Evolutionary conservation across 1,140 invertebrate species (phyloP).

Genomic region (Ooceraea biroi): DNA sequence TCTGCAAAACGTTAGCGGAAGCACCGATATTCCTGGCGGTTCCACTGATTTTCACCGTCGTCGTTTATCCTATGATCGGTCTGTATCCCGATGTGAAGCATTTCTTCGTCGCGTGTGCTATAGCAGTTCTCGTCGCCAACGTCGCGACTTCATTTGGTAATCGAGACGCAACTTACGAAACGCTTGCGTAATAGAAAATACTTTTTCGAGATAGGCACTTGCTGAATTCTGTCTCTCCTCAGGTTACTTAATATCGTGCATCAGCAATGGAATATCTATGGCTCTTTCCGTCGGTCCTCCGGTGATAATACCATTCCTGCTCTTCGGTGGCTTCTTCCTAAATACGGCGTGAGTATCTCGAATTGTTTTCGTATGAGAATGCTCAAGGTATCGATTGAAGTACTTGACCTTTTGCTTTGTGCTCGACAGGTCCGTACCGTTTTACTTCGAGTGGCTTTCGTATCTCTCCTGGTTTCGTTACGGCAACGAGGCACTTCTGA

Average conservation of each 20-base stretch:
- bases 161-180: conserved; percentile 61
- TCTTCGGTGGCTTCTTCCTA: conserved; percentile 98
- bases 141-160: conserved; percentile 96
- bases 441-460: conserved; percentile 96
- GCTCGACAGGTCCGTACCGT: conserved; percentile 91
- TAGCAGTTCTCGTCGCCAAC: conserved; percentile 95
- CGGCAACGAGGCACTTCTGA: conserved; percentile 96
- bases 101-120: conserved; percentile 91
- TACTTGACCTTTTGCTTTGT: background rate
- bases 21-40: conserved; percentile 93
- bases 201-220: background rate
- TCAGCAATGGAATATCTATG: conserved; percentile 92
- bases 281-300: conserved; percentile 96
- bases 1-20: conserved; percentile 96
- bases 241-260: conserved; percentile 96
- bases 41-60: conserved; percentile 93
- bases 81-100: conserved; percentile 90
- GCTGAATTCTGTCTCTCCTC: conserved; percentile 69
- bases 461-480: conserved; percentile 98
- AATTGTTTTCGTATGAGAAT: background rate
- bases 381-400: background rate
- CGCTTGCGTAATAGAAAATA: background rate
- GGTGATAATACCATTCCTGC: conserved; percentile 95
- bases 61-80: conserved; percentile 96
- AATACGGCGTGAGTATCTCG: conserved; percentile 91